Evolutionary conservation across 2,797 vertebrate species (phyloP).

Genomic region (Labroides dimidiatus): DNA sequence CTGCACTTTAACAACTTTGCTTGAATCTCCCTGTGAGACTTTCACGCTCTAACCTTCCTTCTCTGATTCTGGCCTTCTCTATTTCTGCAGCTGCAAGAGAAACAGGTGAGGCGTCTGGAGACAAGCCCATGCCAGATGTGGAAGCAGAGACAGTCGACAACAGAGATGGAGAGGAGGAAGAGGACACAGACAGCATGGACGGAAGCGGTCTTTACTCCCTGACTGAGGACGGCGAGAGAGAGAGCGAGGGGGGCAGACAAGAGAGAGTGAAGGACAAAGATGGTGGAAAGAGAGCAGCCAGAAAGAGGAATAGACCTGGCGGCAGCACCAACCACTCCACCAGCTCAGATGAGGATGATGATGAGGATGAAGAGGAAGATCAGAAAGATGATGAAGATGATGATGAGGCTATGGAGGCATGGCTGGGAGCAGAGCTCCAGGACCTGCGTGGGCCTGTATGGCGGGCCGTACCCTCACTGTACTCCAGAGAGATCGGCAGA

Average conservation of each 20-base stretch:
- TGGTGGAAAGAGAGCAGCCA: constrained; percentile 67
- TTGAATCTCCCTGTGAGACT: constrained; percentile 29
- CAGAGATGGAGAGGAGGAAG: constrained; percentile 83
- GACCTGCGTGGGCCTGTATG: constrained; percentile 88
- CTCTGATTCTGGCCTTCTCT: constrained; percentile 8
- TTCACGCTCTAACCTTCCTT: constrained; percentile 7
- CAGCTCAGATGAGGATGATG: constrained; percentile 85
- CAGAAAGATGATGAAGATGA: constrained; percentile 88
- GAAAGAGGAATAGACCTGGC: constrained; percentile 82
- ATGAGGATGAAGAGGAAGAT: constrained; percentile 77
- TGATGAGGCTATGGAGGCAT: constrained; percentile 92
- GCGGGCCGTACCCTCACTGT: constrained; percentile 89
- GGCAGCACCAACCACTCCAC: constrained; percentile 83
- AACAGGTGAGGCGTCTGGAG: constrained; percentile 66
- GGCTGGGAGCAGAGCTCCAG: constrained; percentile 90
- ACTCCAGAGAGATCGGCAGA: constrained; percentile 88
- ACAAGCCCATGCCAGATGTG: constrained; percentile 67
- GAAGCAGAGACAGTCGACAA: constrained; percentile 57
- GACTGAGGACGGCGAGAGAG: constrained; percentile 86
- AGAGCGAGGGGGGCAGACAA: constrained; percentile 76
- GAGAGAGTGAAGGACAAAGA: constrained; percentile 72
- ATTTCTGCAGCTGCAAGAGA: constrained; percentile 68
- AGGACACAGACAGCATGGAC: constrained; percentile 97
- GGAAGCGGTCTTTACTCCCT: constrained; percentile 92
- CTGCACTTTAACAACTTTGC: neutral